These are phyloP conservation scores for Amblyopsis hoosieri DNA, from an alignment of 2,797 vertebrate species.

Conservation along the genomic window DNA sequence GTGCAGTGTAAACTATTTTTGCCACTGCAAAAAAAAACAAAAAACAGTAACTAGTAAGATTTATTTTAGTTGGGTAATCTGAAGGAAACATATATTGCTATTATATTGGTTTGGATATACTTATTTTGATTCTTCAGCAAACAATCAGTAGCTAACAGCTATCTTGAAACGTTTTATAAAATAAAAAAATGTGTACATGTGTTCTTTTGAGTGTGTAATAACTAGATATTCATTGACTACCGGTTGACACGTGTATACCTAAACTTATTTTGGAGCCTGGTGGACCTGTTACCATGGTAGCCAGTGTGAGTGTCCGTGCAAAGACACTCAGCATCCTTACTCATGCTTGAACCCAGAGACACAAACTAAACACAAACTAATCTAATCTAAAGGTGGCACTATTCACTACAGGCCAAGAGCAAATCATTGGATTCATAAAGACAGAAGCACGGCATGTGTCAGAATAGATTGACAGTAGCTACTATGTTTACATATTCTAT, in stretches of 20 bases:
- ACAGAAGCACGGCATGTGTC: neutral
- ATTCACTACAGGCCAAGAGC: neutral
- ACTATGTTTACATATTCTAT: slow-evolving; percentile 8
- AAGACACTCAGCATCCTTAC: slow-evolving; percentile 19
- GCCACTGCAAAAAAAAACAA: slow-evolving; percentile 1
- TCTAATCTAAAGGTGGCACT: slow-evolving; percentile 2
- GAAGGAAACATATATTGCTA: too few species aligned
- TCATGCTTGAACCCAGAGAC: slow-evolving; percentile 27
- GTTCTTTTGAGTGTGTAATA: too few species aligned
- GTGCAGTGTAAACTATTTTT: neutral
- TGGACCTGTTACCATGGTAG: slow-evolving; percentile 55
- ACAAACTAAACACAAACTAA: slow-evolving; percentile 10
- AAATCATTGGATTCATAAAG: neutral
- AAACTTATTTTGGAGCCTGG: slow-evolving; percentile 10
- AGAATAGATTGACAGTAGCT: slow-evolving; percentile 5
- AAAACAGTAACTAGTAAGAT: slow-evolving; percentile 19
- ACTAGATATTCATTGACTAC: too few species aligned
- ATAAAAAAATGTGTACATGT: neutral
- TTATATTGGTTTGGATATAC: too few species aligned
- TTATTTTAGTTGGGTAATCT: too few species aligned
- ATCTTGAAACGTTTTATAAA: too few species aligned
- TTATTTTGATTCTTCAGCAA: too few species aligned
- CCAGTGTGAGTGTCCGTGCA: slow-evolving; percentile 35
- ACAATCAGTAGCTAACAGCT: too few species aligned
- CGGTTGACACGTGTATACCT: slow-evolving; percentile 29